These are phyloP conservation scores for Austrolebias charrua DNA, from an alignment of 2,797 vertebrate species.

Conservation along the genomic window DNA sequence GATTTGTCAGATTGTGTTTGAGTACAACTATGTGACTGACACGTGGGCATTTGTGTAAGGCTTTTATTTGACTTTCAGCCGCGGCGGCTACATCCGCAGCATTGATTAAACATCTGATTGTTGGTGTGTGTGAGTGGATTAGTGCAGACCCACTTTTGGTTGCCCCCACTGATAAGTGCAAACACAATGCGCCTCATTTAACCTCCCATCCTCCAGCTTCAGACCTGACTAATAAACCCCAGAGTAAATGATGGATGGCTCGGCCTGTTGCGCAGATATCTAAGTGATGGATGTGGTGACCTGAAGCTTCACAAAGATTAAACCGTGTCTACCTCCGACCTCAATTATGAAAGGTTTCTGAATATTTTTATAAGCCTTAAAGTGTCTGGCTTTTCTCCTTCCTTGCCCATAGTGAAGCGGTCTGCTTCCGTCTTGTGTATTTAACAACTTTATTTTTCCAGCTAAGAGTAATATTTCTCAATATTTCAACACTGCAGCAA, in stretches of 20 bases:
- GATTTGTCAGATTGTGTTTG: conserved; percentile 10
- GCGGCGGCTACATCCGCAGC: conserved; percentile 18
- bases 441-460: conserved; percentile 14
- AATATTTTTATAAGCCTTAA: conserved; percentile 49
- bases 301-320: conserved; percentile 55
- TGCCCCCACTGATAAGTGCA: conserved; percentile 57
- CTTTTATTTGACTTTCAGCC: conserved; percentile 47
- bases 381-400: conserved; percentile 7
- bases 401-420: conserved; percentile 20
- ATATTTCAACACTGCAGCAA: conserved; percentile 19
- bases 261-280: conserved; percentile 45
- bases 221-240: conserved; percentile 70
- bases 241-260: conserved; percentile 64
- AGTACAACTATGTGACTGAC: conserved; percentile 15
- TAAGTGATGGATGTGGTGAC: conserved; percentile 60
- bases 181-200: conserved; percentile 65
- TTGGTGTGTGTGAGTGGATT: conserved; percentile 23
- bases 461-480: conserved; percentile 15
- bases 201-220: conserved; percentile 59
- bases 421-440: conserved; percentile 13
- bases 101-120: conserved; percentile 52
- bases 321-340: conserved; percentile 55
- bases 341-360: conserved; percentile 62
- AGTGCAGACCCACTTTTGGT: conserved; percentile 47
- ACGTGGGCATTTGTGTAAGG: conserved; percentile 31